Conservation (phyloP, 2,888 invertebrate species). For the Masnerella sp. region DNA sequence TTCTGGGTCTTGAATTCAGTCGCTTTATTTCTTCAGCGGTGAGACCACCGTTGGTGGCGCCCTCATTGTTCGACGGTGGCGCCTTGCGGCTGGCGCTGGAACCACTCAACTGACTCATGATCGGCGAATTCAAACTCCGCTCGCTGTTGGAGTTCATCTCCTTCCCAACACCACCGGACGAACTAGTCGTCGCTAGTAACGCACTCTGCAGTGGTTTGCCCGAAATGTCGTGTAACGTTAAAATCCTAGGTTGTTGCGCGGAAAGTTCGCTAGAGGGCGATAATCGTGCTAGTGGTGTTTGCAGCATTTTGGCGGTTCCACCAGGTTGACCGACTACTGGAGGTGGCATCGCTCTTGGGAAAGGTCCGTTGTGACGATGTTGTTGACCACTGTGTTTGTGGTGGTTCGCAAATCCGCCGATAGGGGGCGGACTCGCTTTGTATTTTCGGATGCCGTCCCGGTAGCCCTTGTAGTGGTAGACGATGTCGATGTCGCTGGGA, state of each 20-base stretch:
- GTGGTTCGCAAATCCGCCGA: slow-evolving; percentile 86
- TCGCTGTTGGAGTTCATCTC: slow-evolving; percentile 95
- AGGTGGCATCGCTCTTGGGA: slow-evolving; percentile 82
- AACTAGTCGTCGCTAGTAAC: slow-evolving; percentile 91
- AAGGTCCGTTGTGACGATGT: slow-evolving; percentile 83
- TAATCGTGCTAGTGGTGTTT: slow-evolving; percentile 92
- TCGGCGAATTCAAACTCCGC: slow-evolving; percentile 93
- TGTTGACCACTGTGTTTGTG: slow-evolving; percentile 84
- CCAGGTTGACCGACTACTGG: slow-evolving; percentile 84
- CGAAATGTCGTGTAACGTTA: slow-evolving; percentile 95
- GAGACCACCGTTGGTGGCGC: slow-evolving; percentile 82
- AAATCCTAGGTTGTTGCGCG: slow-evolving; percentile 92
- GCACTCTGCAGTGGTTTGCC: slow-evolving; percentile 95
- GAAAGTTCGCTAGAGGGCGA: slow-evolving; percentile 96
- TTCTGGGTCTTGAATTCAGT: slow-evolving; percentile 90
- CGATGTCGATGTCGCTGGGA: slow-evolving; percentile 97
- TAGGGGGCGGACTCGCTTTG: slow-evolving; percentile 90
- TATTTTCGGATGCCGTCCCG: slow-evolving; percentile 93
- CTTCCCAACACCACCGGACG: slow-evolving; percentile 92
- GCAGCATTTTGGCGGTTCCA: slow-evolving; percentile 83
- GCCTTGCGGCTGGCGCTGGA: slow-evolving; percentile 88
- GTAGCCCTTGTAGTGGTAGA: slow-evolving; percentile 97
- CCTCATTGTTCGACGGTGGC: slow-evolving; percentile 82
- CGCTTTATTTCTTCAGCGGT: slow-evolving; percentile 96
- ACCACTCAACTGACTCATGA: slow-evolving; percentile 93